Conservation (phyloP, 2,797 vertebrate genomes). For the Pipistrellus kuhlii region DNA sequence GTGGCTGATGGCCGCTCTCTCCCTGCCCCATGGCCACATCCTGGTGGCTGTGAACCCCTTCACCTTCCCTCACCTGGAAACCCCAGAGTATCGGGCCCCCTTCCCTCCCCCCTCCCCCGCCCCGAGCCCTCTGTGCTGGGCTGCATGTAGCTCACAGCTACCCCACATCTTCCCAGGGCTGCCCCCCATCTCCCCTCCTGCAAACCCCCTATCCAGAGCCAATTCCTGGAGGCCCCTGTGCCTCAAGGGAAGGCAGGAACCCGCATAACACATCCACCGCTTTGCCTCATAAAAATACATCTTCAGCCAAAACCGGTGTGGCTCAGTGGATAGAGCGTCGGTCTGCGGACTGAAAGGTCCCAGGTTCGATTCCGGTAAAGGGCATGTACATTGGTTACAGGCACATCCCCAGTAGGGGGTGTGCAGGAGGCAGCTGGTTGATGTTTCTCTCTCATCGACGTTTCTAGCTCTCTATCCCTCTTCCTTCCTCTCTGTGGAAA, state of each 20-base stretch:
- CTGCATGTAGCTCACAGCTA: background rate
- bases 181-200: background rate
- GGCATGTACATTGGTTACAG: too few species aligned
- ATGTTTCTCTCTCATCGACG: too few species aligned
- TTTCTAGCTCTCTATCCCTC: too few species aligned
- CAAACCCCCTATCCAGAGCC: background rate
- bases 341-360: too few species aligned
- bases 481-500: too few species aligned
- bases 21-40: background rate
- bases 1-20: background rate
- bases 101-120: too few species aligned
- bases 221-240: background rate
- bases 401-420: too few species aligned
- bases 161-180: background rate
- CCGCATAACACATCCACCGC: background rate
- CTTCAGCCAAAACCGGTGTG: too few species aligned
- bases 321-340: too few species aligned
- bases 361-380: too few species aligned
- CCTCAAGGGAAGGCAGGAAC: background rate
- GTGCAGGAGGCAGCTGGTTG: too few species aligned
- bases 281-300: background rate
- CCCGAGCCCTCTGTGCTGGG: background rate
- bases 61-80: background rate
- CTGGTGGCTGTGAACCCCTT: background rate
- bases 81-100: background rate